Evolutionary conservation across 2,797 vertebrate genomes (phyloP).

Genomic region (Propithecus perrieri): DNA sequence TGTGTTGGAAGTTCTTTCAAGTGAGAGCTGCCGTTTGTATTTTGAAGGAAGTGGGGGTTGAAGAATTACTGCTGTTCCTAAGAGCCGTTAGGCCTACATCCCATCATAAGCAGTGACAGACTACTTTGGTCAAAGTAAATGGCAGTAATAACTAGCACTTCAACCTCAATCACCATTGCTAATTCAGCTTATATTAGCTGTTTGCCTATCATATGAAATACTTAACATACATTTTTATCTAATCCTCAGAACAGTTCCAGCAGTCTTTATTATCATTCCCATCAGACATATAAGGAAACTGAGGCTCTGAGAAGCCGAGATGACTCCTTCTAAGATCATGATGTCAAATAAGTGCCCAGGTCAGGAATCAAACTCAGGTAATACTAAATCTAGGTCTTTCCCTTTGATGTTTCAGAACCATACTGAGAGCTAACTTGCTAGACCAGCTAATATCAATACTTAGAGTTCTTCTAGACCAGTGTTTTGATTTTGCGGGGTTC

Average conservation of each 20-base stretch:
- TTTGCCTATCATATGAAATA: not conserved
- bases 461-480: not conserved
- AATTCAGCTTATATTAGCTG: not conserved
- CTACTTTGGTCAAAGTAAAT: not conserved
- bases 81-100: not conserved
- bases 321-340: not conserved
- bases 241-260: not conserved
- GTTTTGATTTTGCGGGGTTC: not conserved
- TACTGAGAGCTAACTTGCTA: not conserved
- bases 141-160: not conserved
- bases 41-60: not conserved
- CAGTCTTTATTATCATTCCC: not conserved
- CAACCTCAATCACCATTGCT: not conserved
- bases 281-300: not conserved
- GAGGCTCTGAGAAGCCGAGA: not conserved
- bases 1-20: constrained; percentile 32
- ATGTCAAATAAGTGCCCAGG: not conserved
- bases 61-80: not conserved
- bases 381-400: not conserved
- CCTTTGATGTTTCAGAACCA: not conserved
- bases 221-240: not conserved
- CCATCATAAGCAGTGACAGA: not conserved
- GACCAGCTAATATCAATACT: not conserved
- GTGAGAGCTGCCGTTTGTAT: constrained; percentile 2
- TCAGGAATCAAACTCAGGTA: not conserved